phyloP scores from a whole-genome alignment of 23 tunicate genomes.

The Ciona savignyi region DNA sequence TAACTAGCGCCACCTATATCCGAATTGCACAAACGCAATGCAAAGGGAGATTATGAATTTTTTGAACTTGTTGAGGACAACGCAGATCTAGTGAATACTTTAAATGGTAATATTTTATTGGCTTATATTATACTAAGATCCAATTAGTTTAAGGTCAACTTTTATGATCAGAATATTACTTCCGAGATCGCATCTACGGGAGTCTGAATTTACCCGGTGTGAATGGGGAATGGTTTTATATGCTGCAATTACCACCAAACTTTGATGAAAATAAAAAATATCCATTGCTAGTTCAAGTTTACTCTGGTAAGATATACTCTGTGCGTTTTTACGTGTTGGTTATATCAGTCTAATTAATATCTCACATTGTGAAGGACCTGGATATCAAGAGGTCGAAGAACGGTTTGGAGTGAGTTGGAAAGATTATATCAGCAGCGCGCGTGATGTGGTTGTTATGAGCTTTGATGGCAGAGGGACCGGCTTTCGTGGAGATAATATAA shows the following conservation, averaged over 20 bases:
- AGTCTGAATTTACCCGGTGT: constrained; percentile 31
- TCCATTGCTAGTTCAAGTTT: constrained; percentile 84
- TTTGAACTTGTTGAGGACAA: constrained; percentile 38
- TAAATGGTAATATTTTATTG: constrained; percentile 22
- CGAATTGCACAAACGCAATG: constrained; percentile 7
- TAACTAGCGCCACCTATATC: constrained; percentile 51
- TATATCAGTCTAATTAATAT: neutral
- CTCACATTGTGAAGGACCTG: constrained; percentile 44
- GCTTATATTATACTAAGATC: neutral
- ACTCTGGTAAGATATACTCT: constrained; percentile 43
- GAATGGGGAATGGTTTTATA: constrained; percentile 57
- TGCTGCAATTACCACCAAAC: constrained; percentile 67
- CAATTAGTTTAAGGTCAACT: neutral
- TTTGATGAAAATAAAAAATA: constrained; percentile 63
- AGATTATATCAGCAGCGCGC: constrained; percentile 61
- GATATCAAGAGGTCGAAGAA: constrained; percentile 54
- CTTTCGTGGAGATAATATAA: constrained; percentile 68
- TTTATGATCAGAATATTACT: constrained; percentile 38
- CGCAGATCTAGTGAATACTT: constrained; percentile 9
- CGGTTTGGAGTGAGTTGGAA: constrained; percentile 51
- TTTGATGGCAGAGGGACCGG: constrained; percentile 96
- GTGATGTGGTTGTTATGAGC: constrained; percentile 74
- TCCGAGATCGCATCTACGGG: constrained; percentile 55
- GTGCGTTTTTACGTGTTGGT: neutral
- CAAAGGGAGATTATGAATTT: constrained; percentile 18